Evolutionary conservation across 2,113 vertebrate species (phyloP), one percentile per base, ranked within the genome.

Genomic region (Bubo bubo): DNA sequence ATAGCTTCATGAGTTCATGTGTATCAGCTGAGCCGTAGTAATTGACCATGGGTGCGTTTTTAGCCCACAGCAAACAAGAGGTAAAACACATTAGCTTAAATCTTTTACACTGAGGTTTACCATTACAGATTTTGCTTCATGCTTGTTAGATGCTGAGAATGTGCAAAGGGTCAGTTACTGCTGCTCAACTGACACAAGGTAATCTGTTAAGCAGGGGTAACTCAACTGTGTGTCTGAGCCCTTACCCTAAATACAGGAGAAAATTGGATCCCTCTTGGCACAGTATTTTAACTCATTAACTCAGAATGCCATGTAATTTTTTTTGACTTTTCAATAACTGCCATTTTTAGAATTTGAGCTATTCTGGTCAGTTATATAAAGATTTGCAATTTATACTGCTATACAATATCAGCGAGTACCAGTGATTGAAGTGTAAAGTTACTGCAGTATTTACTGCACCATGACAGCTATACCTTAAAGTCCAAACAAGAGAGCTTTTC

Each of bases 401-500:
- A 43, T 37, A 81, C 1, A 14, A 2, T 53, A 68, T 11, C 41
- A 85, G 24, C 4, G 6, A 80, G 68, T 8, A 41, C 10, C 45
- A 76, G 62, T 55, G 72, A 92, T 52, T 90, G 47, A 55, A 75
- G 71, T 14, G 47, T 43, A 56, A 41, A 56, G 23, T 43, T 83
- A 59, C 43, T 52, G 34, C 22, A 79, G 26, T 62, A 87, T 66
- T 76, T 90, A 45, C 53, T 86, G 50, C 59, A 90, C 55, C 26
- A 77, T 12, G 55, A 96, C 73, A 96, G 64, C 10, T 81, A 26
- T 97, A 98, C 99, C 99, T 99, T 99, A 91, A 99, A 98, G 94
- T 99, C 99, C 95, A 99, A 98, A 67, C 98, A 96, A 26, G 99
- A 99, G 81, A 99, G 98, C 96, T 99, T 99, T 97, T 99, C 99